Percentiles rank a stretch among this genome's conserved stretches.
These are phyloP conservation scores for Pemphredon lugubris DNA, from an alignment of 2,888 invertebrate genomes.

Conservation along the genomic window DNA sequence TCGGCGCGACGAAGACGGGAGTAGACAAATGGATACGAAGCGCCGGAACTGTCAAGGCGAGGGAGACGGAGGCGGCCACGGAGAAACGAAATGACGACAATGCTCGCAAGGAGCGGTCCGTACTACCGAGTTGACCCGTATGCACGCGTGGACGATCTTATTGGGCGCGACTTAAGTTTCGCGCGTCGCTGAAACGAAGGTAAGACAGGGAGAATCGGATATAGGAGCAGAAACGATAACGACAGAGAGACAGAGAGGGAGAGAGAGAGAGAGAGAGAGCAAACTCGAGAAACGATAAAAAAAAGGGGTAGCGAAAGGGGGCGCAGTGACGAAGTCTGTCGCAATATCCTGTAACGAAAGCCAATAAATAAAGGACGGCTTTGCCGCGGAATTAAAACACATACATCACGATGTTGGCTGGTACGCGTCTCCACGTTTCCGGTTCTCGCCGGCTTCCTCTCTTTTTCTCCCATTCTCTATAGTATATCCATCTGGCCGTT, in stretches of 20 bases:
- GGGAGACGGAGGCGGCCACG: not conserved
- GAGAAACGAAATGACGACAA: conserved; percentile 22
- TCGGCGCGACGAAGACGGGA: conserved; percentile 13
- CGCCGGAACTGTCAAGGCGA: not conserved
- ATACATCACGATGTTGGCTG: conserved; percentile 72
- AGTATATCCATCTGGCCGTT: not conserved
- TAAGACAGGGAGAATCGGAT: not conserved
- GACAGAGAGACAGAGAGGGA: no score
- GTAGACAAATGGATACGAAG: conserved; percentile 13
- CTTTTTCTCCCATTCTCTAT: conserved; percentile 28
- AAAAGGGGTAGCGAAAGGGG: conserved; percentile 9
- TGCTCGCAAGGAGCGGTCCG: conserved; percentile 39
- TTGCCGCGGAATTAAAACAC: conserved; percentile 76
- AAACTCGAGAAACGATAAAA: conserved; percentile 1
- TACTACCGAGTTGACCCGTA: conserved; percentile 49
- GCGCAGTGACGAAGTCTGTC: conserved; percentile 70
- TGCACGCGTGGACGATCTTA: conserved; percentile 52
- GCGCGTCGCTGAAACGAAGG: conserved; percentile 20
- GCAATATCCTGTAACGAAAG: conserved; percentile 76
- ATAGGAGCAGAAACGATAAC: no score
- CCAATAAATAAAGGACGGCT: conserved; percentile 77
- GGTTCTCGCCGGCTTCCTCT: conserved; percentile 54
- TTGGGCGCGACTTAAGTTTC: conserved; percentile 61
- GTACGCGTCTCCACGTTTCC: conserved; percentile 61
- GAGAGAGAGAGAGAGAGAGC: no score